phyloP scores from a whole-genome alignment of 2,113 vertebrate genomes.

The Dicentrarchus labrax region DNA sequence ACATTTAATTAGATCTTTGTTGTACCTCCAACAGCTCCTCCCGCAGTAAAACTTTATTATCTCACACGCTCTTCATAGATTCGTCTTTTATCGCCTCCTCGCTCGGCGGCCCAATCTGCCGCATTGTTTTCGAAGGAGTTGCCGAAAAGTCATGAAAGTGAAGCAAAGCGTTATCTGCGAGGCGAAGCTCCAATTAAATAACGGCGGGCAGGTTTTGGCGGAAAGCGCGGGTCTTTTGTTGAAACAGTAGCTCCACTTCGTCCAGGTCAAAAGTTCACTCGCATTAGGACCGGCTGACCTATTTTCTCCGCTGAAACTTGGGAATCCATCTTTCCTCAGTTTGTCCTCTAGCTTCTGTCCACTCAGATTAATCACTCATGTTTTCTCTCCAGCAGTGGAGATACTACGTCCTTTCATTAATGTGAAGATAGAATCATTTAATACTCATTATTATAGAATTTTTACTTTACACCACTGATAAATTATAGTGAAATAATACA shows the following conservation, averaged over 20 bases:
- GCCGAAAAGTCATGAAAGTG: neutral
- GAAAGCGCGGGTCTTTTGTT: constrained; percentile 32
- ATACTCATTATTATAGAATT: neutral
- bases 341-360: constrained; percentile 66
- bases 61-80: neutral
- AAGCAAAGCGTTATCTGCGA: constrained; percentile 2
- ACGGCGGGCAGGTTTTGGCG: constrained; percentile 10
- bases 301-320: constrained; percentile 76
- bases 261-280: constrained; percentile 83
- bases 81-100: constrained; percentile 10
- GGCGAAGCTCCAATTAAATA: constrained; percentile 10
- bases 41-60: constrained; percentile 13
- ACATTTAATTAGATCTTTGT: constrained; percentile 21
- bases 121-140: neutral
- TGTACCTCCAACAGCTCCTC: constrained; percentile 7
- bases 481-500: neutral
- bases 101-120: neutral
- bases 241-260: constrained; percentile 65
- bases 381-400: neutral
- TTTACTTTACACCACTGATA: neutral
- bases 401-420: neutral
- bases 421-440: neutral
- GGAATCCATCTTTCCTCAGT: constrained; percentile 67
- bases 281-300: constrained; percentile 82
- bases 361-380: constrained; percentile 52